phyloP scores from a whole-genome alignment of 1,140 invertebrate species.

The Araneus ventricosus region DNA sequence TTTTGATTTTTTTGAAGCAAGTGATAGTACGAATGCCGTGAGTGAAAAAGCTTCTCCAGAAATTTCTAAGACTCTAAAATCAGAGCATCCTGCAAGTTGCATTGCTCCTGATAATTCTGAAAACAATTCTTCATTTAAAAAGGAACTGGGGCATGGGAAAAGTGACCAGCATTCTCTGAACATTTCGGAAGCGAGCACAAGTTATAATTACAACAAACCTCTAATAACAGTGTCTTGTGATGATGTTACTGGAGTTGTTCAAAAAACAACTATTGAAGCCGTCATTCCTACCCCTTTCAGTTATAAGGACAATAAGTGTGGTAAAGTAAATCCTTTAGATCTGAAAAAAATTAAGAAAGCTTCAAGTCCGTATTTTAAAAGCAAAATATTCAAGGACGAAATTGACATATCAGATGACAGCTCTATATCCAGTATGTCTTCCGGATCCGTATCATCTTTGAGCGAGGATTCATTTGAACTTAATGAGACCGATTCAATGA shows the following conservation, averaged over 20 bases:
- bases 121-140: neutral
- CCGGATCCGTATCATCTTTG: conserved; percentile 46
- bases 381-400: conserved; percentile 51
- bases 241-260: conserved; percentile 49
- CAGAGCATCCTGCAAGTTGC: neutral
- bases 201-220: conserved; percentile 47
- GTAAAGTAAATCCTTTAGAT: neutral
- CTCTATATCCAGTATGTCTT: conserved; percentile 63
- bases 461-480: conserved; percentile 65
- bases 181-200: conserved; percentile 15
- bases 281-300: conserved; percentile 63
- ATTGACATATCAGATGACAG: conserved; percentile 66
- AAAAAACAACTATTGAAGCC: conserved; percentile 66
- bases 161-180: neutral
- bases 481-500: conserved; percentile 65
- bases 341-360: neutral
- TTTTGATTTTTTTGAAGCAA: conserved; percentile 73
- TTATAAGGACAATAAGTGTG: conserved; percentile 66
- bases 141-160: neutral
- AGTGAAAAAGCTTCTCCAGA: neutral
- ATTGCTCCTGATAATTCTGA: neutral
- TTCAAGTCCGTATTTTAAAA: conserved; percentile 49
- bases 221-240: conserved; percentile 65
- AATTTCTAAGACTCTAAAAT: neutral
- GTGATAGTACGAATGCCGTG: neutral